phyloP scores from a whole-genome alignment of 1,140 invertebrate genomes.

The Argopecten irradians region DNA sequence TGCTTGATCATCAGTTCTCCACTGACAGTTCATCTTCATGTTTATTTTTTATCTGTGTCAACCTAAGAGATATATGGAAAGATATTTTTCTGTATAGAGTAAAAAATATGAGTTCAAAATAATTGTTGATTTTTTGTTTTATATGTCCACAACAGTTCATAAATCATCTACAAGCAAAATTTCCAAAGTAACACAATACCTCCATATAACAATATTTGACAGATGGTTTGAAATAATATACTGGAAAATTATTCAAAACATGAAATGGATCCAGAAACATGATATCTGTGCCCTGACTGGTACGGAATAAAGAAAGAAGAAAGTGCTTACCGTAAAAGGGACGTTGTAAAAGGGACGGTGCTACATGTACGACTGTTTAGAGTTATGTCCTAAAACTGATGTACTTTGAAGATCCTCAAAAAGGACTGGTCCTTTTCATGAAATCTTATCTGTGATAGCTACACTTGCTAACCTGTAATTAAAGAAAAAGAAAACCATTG shows the following conservation, averaged over 20 bases:
- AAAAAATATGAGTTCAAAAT: no score
- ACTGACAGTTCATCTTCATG: no score
- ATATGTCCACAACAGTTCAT: no score
- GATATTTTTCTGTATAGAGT: no score
- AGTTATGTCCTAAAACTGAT: background rate
- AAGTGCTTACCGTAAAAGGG: background rate
- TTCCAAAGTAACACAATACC: no score
- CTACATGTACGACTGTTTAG: background rate
- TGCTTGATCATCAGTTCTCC: no score
- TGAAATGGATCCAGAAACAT: background rate
- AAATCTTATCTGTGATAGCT: background rate
- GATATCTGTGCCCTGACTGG: background rate
- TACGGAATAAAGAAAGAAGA: background rate
- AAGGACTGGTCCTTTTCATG: background rate
- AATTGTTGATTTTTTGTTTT: no score
- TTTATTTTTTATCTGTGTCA: no score
- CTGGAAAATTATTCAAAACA: background rate
- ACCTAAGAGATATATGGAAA: no score
- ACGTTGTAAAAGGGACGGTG: no score
- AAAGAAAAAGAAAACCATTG: background rate
- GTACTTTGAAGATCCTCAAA: conserved; percentile 21
- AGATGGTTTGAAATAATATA: background rate
- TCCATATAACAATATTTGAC: background rate
- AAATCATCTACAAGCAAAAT: no score
- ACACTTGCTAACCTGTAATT: background rate